Evolutionary conservation across 2,888 invertebrate genomes (phyloP).

Genomic region (Drosophila kokeensis): DNA sequence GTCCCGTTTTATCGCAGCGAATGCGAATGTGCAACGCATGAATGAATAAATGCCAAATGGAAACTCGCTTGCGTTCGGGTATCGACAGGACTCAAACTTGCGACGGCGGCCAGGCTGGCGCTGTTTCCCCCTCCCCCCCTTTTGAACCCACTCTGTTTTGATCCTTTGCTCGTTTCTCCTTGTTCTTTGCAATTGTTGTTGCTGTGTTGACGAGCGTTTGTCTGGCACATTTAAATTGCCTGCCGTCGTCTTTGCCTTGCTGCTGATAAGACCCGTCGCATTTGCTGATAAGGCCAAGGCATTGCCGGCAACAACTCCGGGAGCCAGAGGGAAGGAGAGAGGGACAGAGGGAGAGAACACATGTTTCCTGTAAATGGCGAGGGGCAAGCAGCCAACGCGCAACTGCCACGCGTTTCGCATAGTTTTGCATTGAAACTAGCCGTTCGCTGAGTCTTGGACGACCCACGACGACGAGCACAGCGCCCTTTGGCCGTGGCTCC

Average conservation of each 20-base stretch:
- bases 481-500: conserved; percentile 41
- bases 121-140: conserved; percentile 16
- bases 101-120: conserved; percentile 23
- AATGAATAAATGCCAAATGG: conserved; percentile 70
- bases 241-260: conserved; percentile 42
- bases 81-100: conserved; percentile 52
- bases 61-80: conserved; percentile 33
- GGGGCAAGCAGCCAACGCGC: conserved; percentile 53
- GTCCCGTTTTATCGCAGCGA: conserved; percentile 60
- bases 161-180: conserved; percentile 5
- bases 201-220: conserved; percentile 41
- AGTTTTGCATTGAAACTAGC: conserved; percentile 67
- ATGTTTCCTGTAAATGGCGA: conserved; percentile 62
- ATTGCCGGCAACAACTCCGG: conserved; percentile 28
- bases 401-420: conserved; percentile 79
- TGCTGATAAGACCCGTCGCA: conserved; percentile 56
- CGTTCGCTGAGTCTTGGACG: conserved; percentile 21
- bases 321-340: conserved; percentile 15
- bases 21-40: conserved; percentile 74
- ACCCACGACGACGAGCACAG: conserved; percentile 17
- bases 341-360: conserved; percentile 35
- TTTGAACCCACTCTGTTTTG: background rate
- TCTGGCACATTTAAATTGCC: conserved; percentile 68
- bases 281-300: conserved; percentile 55
- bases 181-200: conserved; percentile 21